Evolutionary conservation across 1,140 invertebrate species (phyloP).

Genomic region (Aradophagus sp.): DNA sequence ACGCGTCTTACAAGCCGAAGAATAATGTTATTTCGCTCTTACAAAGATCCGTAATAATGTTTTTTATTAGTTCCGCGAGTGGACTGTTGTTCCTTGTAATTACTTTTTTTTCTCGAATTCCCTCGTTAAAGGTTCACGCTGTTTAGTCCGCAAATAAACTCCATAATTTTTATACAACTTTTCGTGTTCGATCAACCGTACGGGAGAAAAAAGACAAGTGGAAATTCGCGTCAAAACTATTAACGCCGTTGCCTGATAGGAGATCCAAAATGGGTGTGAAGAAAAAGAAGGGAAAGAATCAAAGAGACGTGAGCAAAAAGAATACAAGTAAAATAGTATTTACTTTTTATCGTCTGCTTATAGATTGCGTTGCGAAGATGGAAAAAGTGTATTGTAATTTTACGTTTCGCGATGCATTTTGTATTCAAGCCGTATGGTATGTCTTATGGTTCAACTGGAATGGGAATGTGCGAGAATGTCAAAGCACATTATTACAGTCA

Average conservation of each 20-base stretch:
- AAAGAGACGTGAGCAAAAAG: slow-evolving; percentile 5
- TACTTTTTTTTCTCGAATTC: slow-evolving; percentile 37
- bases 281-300: neutral
- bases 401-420: slow-evolving; percentile 26
- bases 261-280: neutral
- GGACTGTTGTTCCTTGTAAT: slow-evolving; percentile 36
- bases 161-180: slow-evolving; percentile 2
- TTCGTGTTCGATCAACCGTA: no score
- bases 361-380: slow-evolving; percentile 33
- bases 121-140: slow-evolving; percentile 16
- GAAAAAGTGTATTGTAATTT: slow-evolving; percentile 35
- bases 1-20: slow-evolving; percentile 7
- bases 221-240: no score
- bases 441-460: slow-evolving; percentile 22
- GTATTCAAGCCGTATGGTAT: slow-evolving; percentile 33
- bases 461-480: slow-evolving; percentile 39
- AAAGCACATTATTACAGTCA: slow-evolving; percentile 24
- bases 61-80: slow-evolving; percentile 32
- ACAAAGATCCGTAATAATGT: slow-evolving; percentile 28
- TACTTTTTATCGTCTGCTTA: slow-evolving; percentile 42
- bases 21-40: slow-evolving; percentile 36
- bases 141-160: slow-evolving; percentile 8
- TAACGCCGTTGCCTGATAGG: no score
- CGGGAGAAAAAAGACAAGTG: no score
- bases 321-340: no score